Base-by-base conservation (phyloP, 2,113 vertebrate species). In the Myrmecophaga tridactyla region DNA sequence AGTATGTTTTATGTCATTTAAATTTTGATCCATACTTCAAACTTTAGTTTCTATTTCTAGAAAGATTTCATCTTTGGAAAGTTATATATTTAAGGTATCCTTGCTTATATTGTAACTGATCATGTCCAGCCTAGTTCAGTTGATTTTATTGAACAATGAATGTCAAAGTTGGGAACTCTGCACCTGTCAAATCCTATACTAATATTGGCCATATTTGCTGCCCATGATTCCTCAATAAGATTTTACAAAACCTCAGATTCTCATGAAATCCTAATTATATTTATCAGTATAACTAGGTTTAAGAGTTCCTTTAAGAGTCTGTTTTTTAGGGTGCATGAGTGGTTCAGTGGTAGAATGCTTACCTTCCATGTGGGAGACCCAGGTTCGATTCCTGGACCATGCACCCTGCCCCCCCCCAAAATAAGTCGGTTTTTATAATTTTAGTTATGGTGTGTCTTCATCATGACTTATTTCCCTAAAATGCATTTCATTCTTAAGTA, bases 391-490 rank as follows among this genome's bases (percentile, higher is more conserved):
- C n/a, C n/a, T n/a, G n/a, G n/a, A n/a, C n/a, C n/a, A n/a, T n/a
- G n/a, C n/a, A n/a, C n/a, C n/a, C n/a, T n/a, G n/a, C n/a, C n/a
- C n/a, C n/a, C n/a, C n/a, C n/a, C n/a, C n/a, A n/a, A n/a, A n/a
- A n/a, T n/a, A n/a, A 94, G 41, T 75, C 92, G 94, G 76, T 75
- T 92, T 77, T 93, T 86, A 81, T 94, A 93, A 84, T 86, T 86
- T 63, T 27, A 56, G 62, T 78, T 43, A 86, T n/a, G 67, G 43
- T 60, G 7, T 96, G 67, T 94, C 83, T 97, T 97, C 60, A 34
- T 83, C 94, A 86, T 97, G 90, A 95, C 72, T 96, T 91, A 88
- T 88, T 97, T 96, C 89, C 46, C 53, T 77, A 65, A 93, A 95
- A 83, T 89, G 60, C n/a, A 84, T 86, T 94, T 96, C 48, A 94